Evolutionary conservation across 2,888 invertebrate genomes (phyloP), one percentile per base, ranked within the genome.

Genomic region (Mesoligia furuncula): DNA sequence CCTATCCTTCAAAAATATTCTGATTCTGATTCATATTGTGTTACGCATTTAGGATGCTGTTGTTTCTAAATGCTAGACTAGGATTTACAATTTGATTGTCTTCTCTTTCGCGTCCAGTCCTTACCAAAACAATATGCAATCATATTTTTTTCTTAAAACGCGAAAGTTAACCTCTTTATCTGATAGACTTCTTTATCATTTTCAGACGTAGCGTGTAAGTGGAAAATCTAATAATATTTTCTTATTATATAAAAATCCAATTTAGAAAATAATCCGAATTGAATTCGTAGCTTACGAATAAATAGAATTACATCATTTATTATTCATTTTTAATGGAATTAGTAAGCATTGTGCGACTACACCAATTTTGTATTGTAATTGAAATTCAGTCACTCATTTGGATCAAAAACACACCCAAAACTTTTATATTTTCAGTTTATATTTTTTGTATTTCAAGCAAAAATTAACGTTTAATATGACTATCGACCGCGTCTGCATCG

Each of bases 251-350:
- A 31, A 59, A 73, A 71, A 73, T 24, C 8, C 45, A 79, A 84
- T 79, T 83, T 70, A 27, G 54, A 61, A 80, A 80, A 75, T 73
- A 75, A 85, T 80, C 57, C 57, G 20, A 69, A 71, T 51, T 74
- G 51, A 67, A 65, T 27, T 85, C 5, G 42, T 62, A 68, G 71
- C 80, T 82, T 45, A 73, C 20, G 39, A 85, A 57, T 69, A 83
- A 83, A 73, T 80, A 62, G 13, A 80, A 80, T 61, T 24, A 65
- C 54, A 6, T 66, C 4, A 69, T 81, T 65, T 65, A 73, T 62
- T 57, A 85, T 75, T 80, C 15, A 83, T 80, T 83, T 67, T 75
- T 62, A 69, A 75, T 80, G 39, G 61, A 80, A 85, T 80, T 75
- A 72, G 67, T 71, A 31, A 80, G 36, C 24, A 57, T 24, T 31